A percentile compares a stretch with the other conserved stretches of the same genome.
These are phyloP conservation scores for Stegodyphus dumicola DNA, from an alignment of 1,140 invertebrate genomes.

Conservation along the genomic window DNA sequence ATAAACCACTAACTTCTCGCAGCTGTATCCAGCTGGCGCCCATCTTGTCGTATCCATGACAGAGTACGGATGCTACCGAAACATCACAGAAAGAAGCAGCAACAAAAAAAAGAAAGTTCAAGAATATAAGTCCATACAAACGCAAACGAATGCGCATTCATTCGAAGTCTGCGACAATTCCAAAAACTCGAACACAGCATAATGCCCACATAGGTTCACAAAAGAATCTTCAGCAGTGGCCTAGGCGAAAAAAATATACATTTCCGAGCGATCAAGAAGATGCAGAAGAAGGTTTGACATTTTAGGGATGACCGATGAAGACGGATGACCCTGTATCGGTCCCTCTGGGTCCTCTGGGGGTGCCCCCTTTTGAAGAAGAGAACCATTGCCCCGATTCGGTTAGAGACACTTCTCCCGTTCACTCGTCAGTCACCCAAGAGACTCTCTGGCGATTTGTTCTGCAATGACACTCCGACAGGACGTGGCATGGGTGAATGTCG, in stretches of 20 bases:
- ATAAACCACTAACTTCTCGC: no score
- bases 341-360: constrained; percentile 26
- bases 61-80: constrained; percentile 26
- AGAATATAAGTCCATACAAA: constrained; percentile 12
- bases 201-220: constrained; percentile 27
- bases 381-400: not conserved
- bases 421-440: constrained; percentile 22
- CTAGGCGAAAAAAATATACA: constrained; percentile 10
- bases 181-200: not conserved
- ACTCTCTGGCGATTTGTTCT: constrained; percentile 49
- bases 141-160: constrained; percentile 59
- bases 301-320: constrained; percentile 60
- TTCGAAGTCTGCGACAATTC: not conserved
- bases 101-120: not conserved
- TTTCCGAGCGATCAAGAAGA: constrained; percentile 52
- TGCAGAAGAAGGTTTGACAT: constrained; percentile 56
- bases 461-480: constrained; percentile 23
- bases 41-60: not conserved
- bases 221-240: not conserved
- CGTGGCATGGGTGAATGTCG: constrained; percentile 20
- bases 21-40: constrained; percentile 26
- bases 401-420: constrained; percentile 3
- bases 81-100: constrained; percentile 1
- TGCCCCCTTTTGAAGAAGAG: not conserved
- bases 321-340: constrained; percentile 40